Evolutionary conservation across 2,113 vertebrate species (phyloP).

Genomic region (Stictonetta naevosa): DNA sequence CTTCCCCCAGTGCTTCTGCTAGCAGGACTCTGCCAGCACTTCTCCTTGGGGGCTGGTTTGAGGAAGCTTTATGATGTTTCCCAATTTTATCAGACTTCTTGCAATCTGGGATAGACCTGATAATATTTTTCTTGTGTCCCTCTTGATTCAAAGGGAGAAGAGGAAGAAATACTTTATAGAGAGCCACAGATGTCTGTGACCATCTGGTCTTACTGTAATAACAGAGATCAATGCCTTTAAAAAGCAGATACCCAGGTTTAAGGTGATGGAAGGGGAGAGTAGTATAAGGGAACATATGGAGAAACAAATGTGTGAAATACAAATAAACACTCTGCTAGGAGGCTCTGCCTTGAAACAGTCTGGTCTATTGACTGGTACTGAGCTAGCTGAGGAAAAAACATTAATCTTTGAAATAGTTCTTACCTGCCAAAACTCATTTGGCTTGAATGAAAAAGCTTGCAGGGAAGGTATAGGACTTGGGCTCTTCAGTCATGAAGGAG

Average conservation of each 20-base stretch:
- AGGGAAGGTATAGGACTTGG: neutral
- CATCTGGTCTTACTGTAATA: constrained; percentile 17
- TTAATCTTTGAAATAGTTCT: neutral
- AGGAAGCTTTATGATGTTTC: neutral
- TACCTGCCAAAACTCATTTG: neutral
- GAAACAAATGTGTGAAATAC: constrained; percentile 14
- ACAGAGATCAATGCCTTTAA: neutral
- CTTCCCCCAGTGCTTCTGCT: neutral
- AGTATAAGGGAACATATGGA: neutral
- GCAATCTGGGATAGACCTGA: neutral
- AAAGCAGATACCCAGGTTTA: neutral
- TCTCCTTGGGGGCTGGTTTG: neutral
- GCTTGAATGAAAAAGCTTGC: neutral
- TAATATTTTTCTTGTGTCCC: neutral
- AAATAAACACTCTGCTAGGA: neutral
- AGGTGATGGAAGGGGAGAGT: neutral
- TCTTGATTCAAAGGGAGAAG: neutral
- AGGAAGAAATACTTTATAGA: neutral
- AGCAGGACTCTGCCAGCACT: neutral
- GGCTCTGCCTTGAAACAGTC: neutral
- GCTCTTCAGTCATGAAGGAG: neutral
- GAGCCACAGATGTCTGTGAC: neutral
- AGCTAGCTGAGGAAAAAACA: neutral
- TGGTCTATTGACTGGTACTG: neutral
- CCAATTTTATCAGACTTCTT: neutral